Conservation (phyloP, 2,797 vertebrate genomes). For the Siniperca undulata region DNA sequence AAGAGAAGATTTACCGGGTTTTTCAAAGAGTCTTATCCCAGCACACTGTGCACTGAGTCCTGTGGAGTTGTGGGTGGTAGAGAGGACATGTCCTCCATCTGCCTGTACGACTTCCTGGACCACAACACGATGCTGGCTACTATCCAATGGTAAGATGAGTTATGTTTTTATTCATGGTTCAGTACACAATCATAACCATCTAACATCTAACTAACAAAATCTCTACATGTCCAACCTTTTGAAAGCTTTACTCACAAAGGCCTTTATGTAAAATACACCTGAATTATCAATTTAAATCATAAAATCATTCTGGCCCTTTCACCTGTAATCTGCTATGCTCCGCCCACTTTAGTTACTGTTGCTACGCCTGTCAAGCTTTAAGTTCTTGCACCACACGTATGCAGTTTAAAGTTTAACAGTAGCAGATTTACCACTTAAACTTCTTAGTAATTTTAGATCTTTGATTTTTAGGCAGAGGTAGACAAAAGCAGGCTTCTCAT, state of each 20-base stretch:
- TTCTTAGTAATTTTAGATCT: background rate
- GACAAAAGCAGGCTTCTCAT: background rate
- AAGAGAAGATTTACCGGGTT: slow-evolving; percentile 27
- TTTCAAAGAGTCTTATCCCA: slow-evolving; percentile 50
- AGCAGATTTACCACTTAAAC: background rate
- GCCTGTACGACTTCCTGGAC: slow-evolving; percentile 37
- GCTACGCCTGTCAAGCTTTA: background rate
- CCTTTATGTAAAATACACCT: slow-evolving; percentile 7
- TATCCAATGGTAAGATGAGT: slow-evolving; percentile 28
- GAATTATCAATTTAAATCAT: background rate
- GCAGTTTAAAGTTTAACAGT: background rate
- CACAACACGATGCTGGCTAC: slow-evolving; percentile 53
- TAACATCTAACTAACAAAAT: background rate
- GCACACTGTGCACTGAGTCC: slow-evolving; percentile 47
- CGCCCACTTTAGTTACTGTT: background rate
- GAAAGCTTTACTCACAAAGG: background rate
- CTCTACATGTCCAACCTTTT: background rate
- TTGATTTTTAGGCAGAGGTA: background rate
- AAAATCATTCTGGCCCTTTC: background rate
- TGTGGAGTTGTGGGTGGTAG: slow-evolving; percentile 52
- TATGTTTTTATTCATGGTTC: slow-evolving; percentile 17
- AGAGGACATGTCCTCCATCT: slow-evolving; percentile 74
- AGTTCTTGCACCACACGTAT: background rate
- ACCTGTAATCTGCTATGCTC: background rate
- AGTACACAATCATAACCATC: slow-evolving; percentile 17